phyloP scores from a whole-genome alignment of 2,113 vertebrate genomes.

The Seriola rivoliana region DNA sequence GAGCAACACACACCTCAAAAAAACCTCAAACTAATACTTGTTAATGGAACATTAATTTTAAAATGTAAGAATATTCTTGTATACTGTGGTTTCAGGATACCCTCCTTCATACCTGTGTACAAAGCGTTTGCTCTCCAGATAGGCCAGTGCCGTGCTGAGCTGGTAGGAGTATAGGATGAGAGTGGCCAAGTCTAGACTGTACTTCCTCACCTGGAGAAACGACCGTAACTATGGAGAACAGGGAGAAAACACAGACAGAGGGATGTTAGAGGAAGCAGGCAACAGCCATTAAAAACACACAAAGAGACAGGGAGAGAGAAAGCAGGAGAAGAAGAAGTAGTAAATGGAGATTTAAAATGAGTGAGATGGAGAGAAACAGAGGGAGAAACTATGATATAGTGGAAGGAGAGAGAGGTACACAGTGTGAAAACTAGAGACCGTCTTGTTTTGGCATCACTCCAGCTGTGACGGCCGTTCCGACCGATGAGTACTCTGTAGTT shows the following conservation, averaged over 20 bases:
- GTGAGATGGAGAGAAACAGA: background rate
- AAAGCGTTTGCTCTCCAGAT: slow-evolving; percentile 98
- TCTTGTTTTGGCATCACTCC: too few relatives aligned
- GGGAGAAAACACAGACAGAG: background rate
- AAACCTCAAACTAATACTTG: background rate
- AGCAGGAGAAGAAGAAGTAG: background rate
- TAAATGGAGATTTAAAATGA: background rate
- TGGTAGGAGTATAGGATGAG: slow-evolving; percentile 96
- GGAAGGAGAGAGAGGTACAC: background rate
- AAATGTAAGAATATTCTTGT: background rate
- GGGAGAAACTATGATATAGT: background rate
- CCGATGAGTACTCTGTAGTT: too few relatives aligned
- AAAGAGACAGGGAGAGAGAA: background rate
- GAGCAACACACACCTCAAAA: background rate
- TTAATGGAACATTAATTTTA: background rate
- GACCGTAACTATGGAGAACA: slow-evolving; percentile 89
- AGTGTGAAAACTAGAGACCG: background rate
- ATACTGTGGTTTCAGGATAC: background rate
- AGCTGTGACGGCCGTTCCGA: too few relatives aligned
- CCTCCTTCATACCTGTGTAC: slow-evolving; percentile 91
- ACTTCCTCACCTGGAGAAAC: slow-evolving; percentile 96
- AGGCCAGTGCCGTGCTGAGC: slow-evolving; percentile 96
- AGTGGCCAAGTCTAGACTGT: slow-evolving; percentile 94
- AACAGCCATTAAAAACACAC: background rate
- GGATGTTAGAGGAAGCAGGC: background rate